phyloP scores from a whole-genome alignment of 2,888 invertebrate genomes.

The Odontothrips loti region DNA sequence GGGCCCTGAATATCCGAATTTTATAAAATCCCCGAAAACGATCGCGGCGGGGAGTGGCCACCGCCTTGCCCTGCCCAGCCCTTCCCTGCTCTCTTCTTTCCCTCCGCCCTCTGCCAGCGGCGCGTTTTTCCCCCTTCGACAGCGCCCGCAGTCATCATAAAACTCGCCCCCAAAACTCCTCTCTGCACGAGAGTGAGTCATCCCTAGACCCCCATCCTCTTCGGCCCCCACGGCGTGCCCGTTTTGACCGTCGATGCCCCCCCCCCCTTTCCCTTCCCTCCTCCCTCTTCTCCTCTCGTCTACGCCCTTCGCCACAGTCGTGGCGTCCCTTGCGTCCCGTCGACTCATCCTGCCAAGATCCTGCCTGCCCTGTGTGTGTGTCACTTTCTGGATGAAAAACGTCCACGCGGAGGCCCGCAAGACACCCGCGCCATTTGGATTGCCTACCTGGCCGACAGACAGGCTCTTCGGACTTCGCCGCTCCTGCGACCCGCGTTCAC shows the following conservation, averaged over 20 bases:
- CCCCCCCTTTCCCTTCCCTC: neutral
- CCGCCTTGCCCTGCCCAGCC: too few relatives aligned
- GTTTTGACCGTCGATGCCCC: neutral
- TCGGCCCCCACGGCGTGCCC: neutral
- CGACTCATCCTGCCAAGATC: too few relatives aligned
- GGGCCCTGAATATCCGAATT: too few relatives aligned
- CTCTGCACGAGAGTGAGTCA: neutral
- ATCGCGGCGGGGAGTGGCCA: neutral
- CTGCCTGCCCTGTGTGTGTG: too few relatives aligned
- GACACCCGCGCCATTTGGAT: too few relatives aligned
- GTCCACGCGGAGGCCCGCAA: too few relatives aligned
- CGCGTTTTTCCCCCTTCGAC: neutral
- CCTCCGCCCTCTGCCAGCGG: neutral
- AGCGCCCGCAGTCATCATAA: slow-evolving; percentile 1
- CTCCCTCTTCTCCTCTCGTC: neutral
- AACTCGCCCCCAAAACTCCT: neutral
- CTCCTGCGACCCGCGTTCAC: too few relatives aligned
- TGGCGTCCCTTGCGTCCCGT: too few relatives aligned
- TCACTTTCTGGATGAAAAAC: too few relatives aligned
- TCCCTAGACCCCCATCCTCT: neutral
- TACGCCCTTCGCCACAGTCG: too few relatives aligned
- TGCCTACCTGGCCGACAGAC: too few relatives aligned
- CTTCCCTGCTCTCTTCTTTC: neutral
- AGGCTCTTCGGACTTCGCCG: too few relatives aligned
- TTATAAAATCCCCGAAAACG: neutral